phyloP scores from a whole-genome alignment of 2,113 vertebrate genomes.

The Mormoops blainvillei region DNA sequence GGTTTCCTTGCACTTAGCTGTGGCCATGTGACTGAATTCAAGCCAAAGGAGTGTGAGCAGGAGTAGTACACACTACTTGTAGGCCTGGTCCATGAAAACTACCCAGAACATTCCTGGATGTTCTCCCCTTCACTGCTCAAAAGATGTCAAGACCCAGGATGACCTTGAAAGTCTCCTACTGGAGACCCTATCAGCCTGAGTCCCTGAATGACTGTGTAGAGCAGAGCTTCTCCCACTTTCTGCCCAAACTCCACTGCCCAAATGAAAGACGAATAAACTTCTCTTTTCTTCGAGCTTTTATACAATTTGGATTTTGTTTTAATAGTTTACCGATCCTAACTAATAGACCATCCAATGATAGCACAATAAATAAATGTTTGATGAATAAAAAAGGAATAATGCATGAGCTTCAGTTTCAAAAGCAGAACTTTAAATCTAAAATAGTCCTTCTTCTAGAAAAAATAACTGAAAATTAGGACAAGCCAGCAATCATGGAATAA shows the following conservation, averaged over 20 bases:
- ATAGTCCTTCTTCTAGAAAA: neutral
- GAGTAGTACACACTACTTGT: neutral
- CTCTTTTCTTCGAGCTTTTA: neutral
- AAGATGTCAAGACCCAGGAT: neutral
- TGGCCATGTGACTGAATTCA: neutral
- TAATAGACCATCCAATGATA: neutral
- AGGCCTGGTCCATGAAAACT: neutral
- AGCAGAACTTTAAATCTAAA: neutral
- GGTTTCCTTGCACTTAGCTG: no score
- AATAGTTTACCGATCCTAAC: neutral
- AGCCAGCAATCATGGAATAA: neutral
- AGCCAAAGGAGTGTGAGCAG: neutral
- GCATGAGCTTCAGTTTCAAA: neutral
- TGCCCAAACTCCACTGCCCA: neutral
- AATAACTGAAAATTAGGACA: neutral
- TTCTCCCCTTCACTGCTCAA: no score
- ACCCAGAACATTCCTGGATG: neutral
- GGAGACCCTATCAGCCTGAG: neutral
- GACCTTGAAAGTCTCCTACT: neutral
- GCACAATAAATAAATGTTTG: neutral
- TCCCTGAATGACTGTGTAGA: neutral
- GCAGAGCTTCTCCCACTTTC: neutral
- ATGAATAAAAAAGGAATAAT: neutral
- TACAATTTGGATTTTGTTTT: neutral
- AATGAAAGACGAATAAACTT: neutral